Percentiles rank a stretch among this genome's conserved stretches.
phyloP scores from a whole-genome alignment of 2,888 invertebrate genomes.

The Globia sparganii region DNA sequence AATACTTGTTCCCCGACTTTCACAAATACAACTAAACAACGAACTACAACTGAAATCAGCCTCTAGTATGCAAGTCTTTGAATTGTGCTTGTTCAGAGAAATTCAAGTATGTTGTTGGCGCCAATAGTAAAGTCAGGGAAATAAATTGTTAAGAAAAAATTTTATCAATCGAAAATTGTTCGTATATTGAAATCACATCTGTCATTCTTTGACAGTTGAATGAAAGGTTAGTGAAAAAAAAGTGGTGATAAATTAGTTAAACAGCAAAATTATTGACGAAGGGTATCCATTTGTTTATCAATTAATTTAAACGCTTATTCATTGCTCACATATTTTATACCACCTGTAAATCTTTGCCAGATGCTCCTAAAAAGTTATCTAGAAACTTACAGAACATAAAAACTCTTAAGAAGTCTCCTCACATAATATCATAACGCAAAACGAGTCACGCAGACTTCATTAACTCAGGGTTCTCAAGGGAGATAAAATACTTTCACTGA shows the following conservation, averaged over 20 bases:
- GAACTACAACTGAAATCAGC: not conserved
- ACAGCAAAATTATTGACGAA: not conserved
- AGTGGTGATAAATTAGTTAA: too few species aligned
- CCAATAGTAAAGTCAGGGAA: not conserved
- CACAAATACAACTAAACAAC: not conserved
- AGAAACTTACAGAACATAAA: conserved; percentile 22
- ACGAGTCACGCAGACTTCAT: conserved; percentile 47
- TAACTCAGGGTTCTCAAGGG: conserved; percentile 28
- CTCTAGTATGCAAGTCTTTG: not conserved
- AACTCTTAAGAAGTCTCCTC: conserved; percentile 29
- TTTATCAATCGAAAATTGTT: too few species aligned
- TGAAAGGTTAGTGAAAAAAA: too few species aligned
- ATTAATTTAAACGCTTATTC: not conserved
- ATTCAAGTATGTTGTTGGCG: not conserved
- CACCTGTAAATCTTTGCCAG: not conserved
- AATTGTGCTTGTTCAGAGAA: not conserved
- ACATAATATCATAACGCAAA: conserved; percentile 41
- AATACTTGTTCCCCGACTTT: not conserved
- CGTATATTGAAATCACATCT: too few species aligned
- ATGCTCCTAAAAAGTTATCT: conserved; percentile 5
- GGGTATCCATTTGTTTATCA: not conserved
- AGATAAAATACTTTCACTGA: conserved; percentile 44
- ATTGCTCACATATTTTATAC: not conserved
- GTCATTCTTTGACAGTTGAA: not conserved
- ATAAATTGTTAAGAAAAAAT: not conserved